These are phyloP conservation scores for Acanthoscelides obtectus DNA, from an alignment of 2,888 invertebrate species.

Conservation along the genomic window DNA sequence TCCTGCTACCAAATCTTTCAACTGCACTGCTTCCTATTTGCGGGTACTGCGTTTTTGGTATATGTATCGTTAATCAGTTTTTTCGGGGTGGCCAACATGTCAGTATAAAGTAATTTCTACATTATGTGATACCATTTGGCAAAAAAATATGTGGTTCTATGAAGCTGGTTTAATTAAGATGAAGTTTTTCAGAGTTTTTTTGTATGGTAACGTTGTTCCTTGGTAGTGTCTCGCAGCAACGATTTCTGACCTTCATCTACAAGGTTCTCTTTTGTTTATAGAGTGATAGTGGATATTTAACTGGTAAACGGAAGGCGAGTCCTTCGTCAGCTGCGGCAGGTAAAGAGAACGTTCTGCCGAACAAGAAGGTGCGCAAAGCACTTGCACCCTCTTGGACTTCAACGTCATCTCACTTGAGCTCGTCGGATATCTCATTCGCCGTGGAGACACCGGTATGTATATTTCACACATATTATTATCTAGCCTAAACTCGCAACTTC, in stretches of 20 bases:
- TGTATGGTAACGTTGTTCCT: not conserved
- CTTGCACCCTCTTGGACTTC: conserved; percentile 70
- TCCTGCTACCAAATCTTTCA: too few relatives aligned
- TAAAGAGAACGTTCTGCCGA: conserved; percentile 66
- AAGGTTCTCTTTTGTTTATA: conserved; percentile 39
- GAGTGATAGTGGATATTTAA: conserved; percentile 57
- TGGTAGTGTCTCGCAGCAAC: not conserved
- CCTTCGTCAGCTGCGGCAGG: conserved; percentile 44
- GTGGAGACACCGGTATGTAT: conserved; percentile 71
- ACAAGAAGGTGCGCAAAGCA: conserved; percentile 76
- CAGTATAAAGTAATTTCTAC: too few relatives aligned
- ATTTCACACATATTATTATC: conserved; percentile 4
- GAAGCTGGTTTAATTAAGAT: not conserved
- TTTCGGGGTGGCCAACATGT: too few relatives aligned
- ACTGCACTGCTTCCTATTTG: too few relatives aligned
- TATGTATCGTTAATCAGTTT: too few relatives aligned
- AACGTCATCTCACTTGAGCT: conserved; percentile 34
- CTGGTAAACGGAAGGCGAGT: conserved; percentile 46
- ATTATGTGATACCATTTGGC: too few relatives aligned
- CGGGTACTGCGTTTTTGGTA: too few relatives aligned
- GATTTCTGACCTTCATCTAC: not conserved
- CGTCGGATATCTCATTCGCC: conserved; percentile 63
- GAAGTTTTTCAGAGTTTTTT: not conserved
- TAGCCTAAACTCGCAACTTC: not conserved
- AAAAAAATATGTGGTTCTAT: too few relatives aligned